phyloP scores from a whole-genome alignment of 2,888 invertebrate species.

The Cecidostiba fungosa region DNA sequence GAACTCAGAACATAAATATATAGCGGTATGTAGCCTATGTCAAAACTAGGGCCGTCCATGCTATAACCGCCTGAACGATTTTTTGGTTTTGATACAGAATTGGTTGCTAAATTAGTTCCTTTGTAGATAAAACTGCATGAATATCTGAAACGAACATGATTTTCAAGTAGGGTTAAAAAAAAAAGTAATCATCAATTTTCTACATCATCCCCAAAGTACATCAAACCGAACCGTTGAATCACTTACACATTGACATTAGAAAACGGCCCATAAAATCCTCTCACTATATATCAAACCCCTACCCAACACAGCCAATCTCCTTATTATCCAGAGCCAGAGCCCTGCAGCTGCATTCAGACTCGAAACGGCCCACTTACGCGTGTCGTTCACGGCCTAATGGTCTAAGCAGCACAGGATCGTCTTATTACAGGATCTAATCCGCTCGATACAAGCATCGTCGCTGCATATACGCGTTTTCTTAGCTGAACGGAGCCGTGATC shows the following conservation, averaged over 20 bases:
- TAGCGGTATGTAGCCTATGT: background rate
- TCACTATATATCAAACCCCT: background rate
- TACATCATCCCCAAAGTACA: too few species aligned
- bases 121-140: too few species aligned
- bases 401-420: constrained; percentile 15
- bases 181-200: too few species aligned
- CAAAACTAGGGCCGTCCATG: background rate
- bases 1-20: too few species aligned
- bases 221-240: too few species aligned
- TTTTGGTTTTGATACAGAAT: too few species aligned
- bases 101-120: too few species aligned
- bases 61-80: too few species aligned
- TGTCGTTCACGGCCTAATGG: constrained; percentile 28
- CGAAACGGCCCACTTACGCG: constrained; percentile 37
- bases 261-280: too few species aligned
- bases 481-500: background rate
- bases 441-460: background rate
- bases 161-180: too few species aligned
- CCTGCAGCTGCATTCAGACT: background rate
- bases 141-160: too few species aligned
- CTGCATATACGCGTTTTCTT: background rate
- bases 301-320: background rate
- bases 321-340: background rate
- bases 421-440: constrained; percentile 29
- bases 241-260: too few species aligned